Base-by-base conservation (phyloP, 2,113 vertebrate species). In the Monarcha castaneiventris region DNA sequence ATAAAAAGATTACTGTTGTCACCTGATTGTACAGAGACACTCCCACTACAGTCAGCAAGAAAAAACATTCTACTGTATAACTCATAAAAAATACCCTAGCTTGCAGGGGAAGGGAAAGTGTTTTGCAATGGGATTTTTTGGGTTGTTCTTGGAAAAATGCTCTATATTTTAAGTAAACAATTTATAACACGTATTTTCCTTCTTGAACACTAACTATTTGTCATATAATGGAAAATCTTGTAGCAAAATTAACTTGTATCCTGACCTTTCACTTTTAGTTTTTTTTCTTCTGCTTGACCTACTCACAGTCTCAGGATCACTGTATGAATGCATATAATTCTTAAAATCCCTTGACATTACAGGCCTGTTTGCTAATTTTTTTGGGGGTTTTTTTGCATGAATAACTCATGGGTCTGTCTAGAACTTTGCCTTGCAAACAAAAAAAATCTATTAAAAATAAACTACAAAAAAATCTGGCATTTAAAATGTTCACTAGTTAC, bases 221-320 rank as follows among this genome's bases (percentile, higher is more conserved):
- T 77, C 58, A 59, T 61, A 55, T 43, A 64, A 67, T 59, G 23
- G 11, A 93, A 94, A 84, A 46, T 22, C 54, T 76, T 73, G 30
- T 37, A 43, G 32, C 10, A 88, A 94, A 91, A 90, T 86, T 85
- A 71, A 51, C 35, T 93, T 74, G 6, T 23, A 85, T 52, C 30
- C 27, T 88, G 59, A 80, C 35, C 55, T 88, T 96, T 88, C 2
- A 2, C 16, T 93, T 91, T 56, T 54, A 56, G 48, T n/a, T 96
- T 90, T 87, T 83, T 61, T 51, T 88, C 35, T 92, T 91, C 71
- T 94, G 9, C 75, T 86, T 93, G 85, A 88, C 56, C 48, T 93
- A 71, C 39, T 88, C 68, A 56, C 19, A 74, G n/a, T 55, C 68
- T 71, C 39, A 46, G 39, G 33, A 86, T 68, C 52, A 44, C 18